These are phyloP conservation scores for Drosophila greeni DNA, from an alignment of 2,888 invertebrate species.

Conservation along the genomic window DNA sequence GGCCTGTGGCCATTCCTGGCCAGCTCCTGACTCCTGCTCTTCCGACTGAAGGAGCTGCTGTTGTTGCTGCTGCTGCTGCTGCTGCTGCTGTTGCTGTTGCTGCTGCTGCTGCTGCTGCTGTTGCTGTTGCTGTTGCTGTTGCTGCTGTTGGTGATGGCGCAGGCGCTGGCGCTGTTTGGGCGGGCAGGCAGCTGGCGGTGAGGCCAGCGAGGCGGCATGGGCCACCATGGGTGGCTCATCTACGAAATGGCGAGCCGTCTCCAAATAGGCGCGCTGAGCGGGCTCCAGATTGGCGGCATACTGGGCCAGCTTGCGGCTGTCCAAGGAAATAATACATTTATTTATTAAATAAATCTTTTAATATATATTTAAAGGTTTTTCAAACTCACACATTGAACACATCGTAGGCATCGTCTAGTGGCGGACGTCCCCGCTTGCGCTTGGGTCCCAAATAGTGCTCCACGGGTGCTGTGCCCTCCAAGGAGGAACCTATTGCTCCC, in stretches of 20 bases:
- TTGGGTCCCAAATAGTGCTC: conserved; percentile 79
- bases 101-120: conserved; percentile 45
- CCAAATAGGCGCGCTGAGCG: conserved; percentile 66
- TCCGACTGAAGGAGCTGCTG: conserved; percentile 29
- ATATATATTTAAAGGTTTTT: too few relatives aligned
- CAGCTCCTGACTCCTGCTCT: conserved; percentile 31
- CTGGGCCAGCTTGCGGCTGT: conserved; percentile 68
- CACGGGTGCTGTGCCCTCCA: conserved; percentile 52
- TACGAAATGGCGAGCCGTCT: conserved; percentile 59
- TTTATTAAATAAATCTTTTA: too few relatives aligned
- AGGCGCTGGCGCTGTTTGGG: conserved; percentile 67
- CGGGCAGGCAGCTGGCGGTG: conserved; percentile 64
- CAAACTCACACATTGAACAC: conserved; percentile 78
- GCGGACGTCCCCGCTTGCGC: conserved; percentile 84
- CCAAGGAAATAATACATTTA: too few relatives aligned
- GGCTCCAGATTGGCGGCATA: conserved; percentile 70
- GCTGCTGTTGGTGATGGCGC: conserved; percentile 56
- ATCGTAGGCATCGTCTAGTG: conserved; percentile 81
- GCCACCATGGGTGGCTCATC: conserved; percentile 59
- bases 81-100: conserved; percentile 65
- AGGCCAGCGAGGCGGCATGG: conserved; percentile 60
- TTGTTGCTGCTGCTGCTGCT: conserved; percentile 51
- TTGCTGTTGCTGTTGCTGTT: conserved; percentile 46
- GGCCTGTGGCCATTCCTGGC: conserved; percentile 53
- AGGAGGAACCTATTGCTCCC: conserved; percentile 18